Percentiles rank a stretch among this genome's conserved stretches.
Evolutionary conservation across 2,888 invertebrate genomes (phyloP).

Genomic region (Myopa testacea): DNA sequence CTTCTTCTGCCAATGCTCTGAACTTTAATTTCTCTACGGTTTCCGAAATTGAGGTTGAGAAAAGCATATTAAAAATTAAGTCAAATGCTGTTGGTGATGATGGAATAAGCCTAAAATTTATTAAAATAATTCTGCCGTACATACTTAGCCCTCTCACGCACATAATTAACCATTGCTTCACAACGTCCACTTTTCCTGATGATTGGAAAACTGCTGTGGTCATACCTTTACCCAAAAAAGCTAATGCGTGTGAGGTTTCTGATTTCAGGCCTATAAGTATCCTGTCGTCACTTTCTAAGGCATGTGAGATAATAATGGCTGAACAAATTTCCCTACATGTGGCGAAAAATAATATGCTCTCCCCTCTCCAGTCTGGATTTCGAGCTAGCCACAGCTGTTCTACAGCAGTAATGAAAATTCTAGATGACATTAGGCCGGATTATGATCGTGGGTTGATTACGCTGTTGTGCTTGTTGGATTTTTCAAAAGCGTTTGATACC

Average conservation of each 20-base stretch:
- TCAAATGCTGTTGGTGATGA: not conserved
- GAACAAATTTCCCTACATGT: not conserved
- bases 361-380: slow-evolving; percentile 18
- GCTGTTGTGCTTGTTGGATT: too few species aligned
- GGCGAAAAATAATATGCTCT: not conserved
- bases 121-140: too few species aligned
- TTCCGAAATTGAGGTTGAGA: not conserved
- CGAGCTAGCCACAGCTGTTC: slow-evolving; percentile 25
- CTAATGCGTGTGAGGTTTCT: not conserved
- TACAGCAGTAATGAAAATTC: slow-evolving; percentile 12
- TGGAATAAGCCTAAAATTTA: not conserved
- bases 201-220: not conserved
- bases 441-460: not conserved
- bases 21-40: not conserved
- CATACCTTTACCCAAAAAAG: not conserved
- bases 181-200: too few species aligned
- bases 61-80: not conserved
- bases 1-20: not conserved
- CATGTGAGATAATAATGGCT: not conserved
- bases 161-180: too few species aligned
- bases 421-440: slow-evolving; percentile 4
- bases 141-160: too few species aligned
- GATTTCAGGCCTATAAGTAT: slow-evolving; percentile 1
- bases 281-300: not conserved
- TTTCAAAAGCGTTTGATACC: too few species aligned